A percentile compares a stretch with the other conserved stretches of the same genome.
Conservation (phyloP, 92 coral and sea anemone species). For the Siderastrea siderea region DNA sequence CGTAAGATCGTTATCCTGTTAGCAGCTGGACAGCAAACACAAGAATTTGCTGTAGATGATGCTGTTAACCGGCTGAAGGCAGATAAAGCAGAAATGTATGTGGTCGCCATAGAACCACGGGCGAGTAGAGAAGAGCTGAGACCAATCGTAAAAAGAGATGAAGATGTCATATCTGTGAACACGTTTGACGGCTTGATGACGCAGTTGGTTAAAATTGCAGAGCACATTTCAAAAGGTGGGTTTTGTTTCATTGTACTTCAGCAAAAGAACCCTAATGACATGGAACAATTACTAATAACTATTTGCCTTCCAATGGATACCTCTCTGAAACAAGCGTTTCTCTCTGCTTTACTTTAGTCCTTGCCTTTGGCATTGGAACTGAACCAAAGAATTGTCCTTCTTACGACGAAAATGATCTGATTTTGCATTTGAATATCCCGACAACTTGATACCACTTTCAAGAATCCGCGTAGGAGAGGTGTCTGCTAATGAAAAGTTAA, state of each 20-base stretch:
- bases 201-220: constrained; percentile 30
- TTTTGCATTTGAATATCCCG: too few species aligned
- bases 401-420: too few species aligned
- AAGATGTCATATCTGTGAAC: constrained; percentile 63
- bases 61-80: constrained; percentile 68
- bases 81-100: constrained; percentile 76
- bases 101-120: constrained; percentile 80
- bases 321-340: too few species aligned
- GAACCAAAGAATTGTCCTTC: too few species aligned
- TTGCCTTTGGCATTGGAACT: too few species aligned
- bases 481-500: too few species aligned
- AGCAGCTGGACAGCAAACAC: constrained; percentile 65
- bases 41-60: constrained; percentile 13
- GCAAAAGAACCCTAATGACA: too few species aligned
- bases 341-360: too few species aligned
- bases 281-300: too few species aligned
- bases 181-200: constrained; percentile 41
- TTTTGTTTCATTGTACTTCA: not conserved
- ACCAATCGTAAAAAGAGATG: constrained; percentile 68
- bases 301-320: too few species aligned
- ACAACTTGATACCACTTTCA: too few species aligned
- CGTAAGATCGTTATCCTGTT: constrained; percentile 72
- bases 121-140: constrained; percentile 65
- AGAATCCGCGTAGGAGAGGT: too few species aligned
- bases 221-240: constrained; percentile 48